These are phyloP conservation scores for Eupeodes corollae DNA, from an alignment of 1,140 invertebrate genomes.

Conservation along the genomic window DNA sequence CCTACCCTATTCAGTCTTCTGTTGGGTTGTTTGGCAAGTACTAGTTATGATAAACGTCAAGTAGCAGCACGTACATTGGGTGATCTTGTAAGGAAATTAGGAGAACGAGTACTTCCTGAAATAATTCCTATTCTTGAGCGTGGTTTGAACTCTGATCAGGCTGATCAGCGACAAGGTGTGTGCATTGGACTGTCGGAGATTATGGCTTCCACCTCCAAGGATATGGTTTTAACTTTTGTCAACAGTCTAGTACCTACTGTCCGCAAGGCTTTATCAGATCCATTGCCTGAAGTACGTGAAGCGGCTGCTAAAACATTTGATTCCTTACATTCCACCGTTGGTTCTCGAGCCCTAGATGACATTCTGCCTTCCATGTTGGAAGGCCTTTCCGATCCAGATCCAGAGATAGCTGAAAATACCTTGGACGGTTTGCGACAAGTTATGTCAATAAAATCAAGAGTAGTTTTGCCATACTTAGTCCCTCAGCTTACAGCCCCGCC, in stretches of 20 bases:
- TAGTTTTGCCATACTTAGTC: constrained; percentile 89
- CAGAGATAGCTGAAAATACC: constrained; percentile 65
- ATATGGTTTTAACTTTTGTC: constrained; percentile 88
- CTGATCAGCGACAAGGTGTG: constrained; percentile 93
- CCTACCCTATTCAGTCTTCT: constrained; percentile 87
- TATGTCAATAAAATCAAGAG: constrained; percentile 91
- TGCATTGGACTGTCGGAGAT: constrained; percentile 98
- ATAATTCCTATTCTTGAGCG: constrained; percentile 95
- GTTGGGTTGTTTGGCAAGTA: constrained; percentile 85
- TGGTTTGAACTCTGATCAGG: constrained; percentile 77
- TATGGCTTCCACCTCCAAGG: constrained; percentile 88
- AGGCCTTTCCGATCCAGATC: constrained; percentile 67
- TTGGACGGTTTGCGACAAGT: constrained; percentile 91
- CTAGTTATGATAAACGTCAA: constrained; percentile 91
- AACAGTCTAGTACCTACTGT: constrained; percentile 97
- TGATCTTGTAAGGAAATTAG: constrained; percentile 93
- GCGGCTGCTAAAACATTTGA: constrained; percentile 96
- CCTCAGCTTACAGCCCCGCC: constrained; percentile 81
- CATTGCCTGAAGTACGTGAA: constrained; percentile 79
- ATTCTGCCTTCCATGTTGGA: constrained; percentile 85
- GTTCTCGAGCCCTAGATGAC: constrained; percentile 90
- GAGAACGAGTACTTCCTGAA: constrained; percentile 92
- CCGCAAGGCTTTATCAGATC: constrained; percentile 84
- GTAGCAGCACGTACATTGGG: constrained; percentile 92
- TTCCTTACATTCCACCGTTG: constrained; percentile 87